Evolutionary conservation across 2,797 vertebrate genomes (phyloP).

Genomic region (Lates japonicus): DNA sequence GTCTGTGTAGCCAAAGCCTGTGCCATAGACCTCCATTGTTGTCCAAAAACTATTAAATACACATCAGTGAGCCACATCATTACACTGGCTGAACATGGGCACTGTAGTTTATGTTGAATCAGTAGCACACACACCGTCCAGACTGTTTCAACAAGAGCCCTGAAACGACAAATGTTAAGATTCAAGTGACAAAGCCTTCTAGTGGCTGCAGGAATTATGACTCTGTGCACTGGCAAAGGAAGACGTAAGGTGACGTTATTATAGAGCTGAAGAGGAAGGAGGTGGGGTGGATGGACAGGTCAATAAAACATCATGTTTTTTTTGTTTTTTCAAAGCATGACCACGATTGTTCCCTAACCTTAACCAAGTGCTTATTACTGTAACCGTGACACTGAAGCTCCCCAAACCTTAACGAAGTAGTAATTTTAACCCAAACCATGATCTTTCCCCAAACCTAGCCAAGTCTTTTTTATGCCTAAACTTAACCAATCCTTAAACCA

Average conservation of each 20-base stretch:
- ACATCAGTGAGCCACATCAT: neutral
- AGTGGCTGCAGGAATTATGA: neutral
- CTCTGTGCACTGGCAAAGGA: neutral
- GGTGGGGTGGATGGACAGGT: neutral
- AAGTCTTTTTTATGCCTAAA: neutral
- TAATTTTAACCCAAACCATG: slow-evolving; percentile 1
- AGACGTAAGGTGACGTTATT: neutral
- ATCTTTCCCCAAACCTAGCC: neutral
- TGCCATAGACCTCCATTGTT: neutral
- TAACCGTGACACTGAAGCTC: neutral
- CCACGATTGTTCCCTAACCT: neutral
- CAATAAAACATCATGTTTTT: neutral
- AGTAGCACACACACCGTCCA: too few species aligned
- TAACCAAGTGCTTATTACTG: neutral
- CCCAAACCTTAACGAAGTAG: neutral
- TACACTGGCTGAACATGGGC: neutral
- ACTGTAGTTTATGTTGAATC: neutral
- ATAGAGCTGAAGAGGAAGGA: neutral
- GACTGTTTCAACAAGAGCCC: too few species aligned
- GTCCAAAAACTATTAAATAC: neutral
- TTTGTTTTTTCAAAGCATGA: neutral
- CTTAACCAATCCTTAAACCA: neutral
- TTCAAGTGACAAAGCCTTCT: neutral
- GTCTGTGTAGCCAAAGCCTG: neutral
- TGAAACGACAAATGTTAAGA: neutral